Evolutionary conservation across 1,140 invertebrate species (phyloP), one percentile per base, ranked within the genome.

Genomic region (Cheumatopsyche charites): DNA sequence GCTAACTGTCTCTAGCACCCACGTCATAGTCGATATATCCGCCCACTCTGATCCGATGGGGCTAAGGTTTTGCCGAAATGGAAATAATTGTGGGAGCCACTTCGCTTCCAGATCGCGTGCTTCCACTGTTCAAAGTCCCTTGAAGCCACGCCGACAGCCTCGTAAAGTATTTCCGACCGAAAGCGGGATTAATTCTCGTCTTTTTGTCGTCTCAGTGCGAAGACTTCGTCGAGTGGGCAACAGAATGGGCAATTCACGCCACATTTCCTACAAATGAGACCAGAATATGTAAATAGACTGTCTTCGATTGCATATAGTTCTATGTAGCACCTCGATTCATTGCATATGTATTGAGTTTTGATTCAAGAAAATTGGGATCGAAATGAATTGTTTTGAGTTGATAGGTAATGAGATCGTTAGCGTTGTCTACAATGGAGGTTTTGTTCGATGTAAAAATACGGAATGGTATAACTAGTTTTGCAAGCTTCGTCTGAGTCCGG

Each of bases 11-110:
- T 36, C 3, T 3, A 9, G 29, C 29, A 36, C 29, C 29, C 29
- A 36, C 29, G 9, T 36, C 29, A 36, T 9, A 36, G n/a, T n/a
- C n/a, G n/a, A n/a, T n/a, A n/a, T n/a, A n/a, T n/a, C n/a, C n/a
- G 29, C 29, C 29, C 29, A 36, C 29, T 36, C 29, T 36, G 9
- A 36, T 36, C 9, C 29, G 29, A 36, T 36, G 29, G 29, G 29
- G 29, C 3, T 4, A 36, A 36, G 29, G 29, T 36, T 36, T 36
- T 58, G 55, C 55, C 55, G 23, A 25, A 58, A 21, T 58, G 23
- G 55, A 58, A 23, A 58, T 26, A 58, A 58, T 58, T 58, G 55
- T 58, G 21, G 55, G 55, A 25, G 19, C 21, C 55, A 58, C 55
- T 58, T 23, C 9, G 47, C 47, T 26, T 25, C 55, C 25, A 12